A percentile compares a stretch with the other conserved stretches of the same genome.
These are phyloP conservation scores for Eupleurogrammus muticus DNA, from an alignment of 2,797 vertebrate genomes.

Conservation along the genomic window DNA sequence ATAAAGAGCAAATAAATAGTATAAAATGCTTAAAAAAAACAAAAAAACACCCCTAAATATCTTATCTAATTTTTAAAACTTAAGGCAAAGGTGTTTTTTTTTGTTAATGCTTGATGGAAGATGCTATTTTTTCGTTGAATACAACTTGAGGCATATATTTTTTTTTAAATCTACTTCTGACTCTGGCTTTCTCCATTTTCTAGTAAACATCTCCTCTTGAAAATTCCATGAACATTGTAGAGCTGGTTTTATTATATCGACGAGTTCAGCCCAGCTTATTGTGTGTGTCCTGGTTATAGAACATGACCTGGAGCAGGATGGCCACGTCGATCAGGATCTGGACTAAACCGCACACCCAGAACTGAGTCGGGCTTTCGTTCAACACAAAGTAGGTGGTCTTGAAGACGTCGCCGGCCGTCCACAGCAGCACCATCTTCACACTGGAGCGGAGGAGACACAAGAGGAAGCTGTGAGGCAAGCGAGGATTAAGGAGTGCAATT, in stretches of 20 bases:
- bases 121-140: slow-evolving; percentile 21
- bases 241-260: neutral
- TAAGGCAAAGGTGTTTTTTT: slow-evolving; percentile 1
- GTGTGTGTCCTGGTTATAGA: slow-evolving; percentile 76
- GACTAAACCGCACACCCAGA: slow-evolving; percentile 83
- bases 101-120: neutral
- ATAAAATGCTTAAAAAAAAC: slow-evolving; percentile 15
- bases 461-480: slow-evolving; percentile 1
- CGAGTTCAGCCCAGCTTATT: slow-evolving; percentile 76
- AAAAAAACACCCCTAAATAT: slow-evolving; percentile 11
- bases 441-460: slow-evolving; percentile 63
- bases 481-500: neutral
- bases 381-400: slow-evolving; percentile 88
- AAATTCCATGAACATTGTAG: neutral
- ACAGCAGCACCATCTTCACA: slow-evolving; percentile 89
- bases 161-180: too few relatives aligned
- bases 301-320: slow-evolving; percentile 86
- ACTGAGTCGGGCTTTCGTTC: slow-evolving; percentile 85
- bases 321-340: slow-evolving; percentile 85
- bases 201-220: neutral
- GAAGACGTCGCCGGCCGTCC: slow-evolving; percentile 86
- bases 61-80: neutral
- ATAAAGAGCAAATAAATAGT: slow-evolving; percentile 31
- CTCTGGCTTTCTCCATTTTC: slow-evolving; percentile 35
- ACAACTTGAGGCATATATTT: neutral